Conservation (phyloP, 2,797 vertebrate genomes). For the Pyrocephalus nanus region DNA sequence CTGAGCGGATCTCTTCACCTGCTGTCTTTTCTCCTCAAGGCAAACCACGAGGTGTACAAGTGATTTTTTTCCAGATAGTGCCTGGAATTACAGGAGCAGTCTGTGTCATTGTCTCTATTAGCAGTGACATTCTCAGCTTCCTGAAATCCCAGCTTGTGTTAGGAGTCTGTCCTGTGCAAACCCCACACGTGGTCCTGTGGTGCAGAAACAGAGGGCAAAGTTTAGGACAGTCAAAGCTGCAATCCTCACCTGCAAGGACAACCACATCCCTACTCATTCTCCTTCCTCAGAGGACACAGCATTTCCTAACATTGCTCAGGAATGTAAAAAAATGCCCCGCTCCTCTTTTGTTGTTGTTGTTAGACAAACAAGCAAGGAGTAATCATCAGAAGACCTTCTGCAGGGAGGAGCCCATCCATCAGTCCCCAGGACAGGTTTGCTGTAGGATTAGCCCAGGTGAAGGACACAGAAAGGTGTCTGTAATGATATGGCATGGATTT, state of each 20-base stretch:
- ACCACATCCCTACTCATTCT: neutral
- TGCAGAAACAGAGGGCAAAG: neutral
- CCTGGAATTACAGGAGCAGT: neutral
- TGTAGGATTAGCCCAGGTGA: conserved; percentile 13
- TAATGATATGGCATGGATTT: neutral
- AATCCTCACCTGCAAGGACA: neutral
- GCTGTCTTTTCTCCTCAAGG: neutral
- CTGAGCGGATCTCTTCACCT: neutral
- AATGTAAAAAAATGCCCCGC: neutral
- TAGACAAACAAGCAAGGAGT: neutral
- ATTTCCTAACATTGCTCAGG: neutral
- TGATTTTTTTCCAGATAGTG: neutral
- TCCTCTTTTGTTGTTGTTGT: neutral
- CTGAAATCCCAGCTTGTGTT: neutral
- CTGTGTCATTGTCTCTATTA: neutral
- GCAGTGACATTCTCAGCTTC: neutral
- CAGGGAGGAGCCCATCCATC: neutral
- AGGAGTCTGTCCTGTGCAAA: neutral
- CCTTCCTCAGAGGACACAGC: neutral
- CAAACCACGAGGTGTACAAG: neutral
- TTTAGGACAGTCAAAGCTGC: neutral
- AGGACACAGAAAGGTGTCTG: neutral
- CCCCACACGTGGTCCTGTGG: rapidly evolving
- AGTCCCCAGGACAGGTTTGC: neutral
- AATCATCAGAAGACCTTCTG: neutral